These are phyloP conservation scores for Acanthisitta chloris DNA, from an alignment of 2,113 vertebrate genomes.

Conservation along the genomic window DNA sequence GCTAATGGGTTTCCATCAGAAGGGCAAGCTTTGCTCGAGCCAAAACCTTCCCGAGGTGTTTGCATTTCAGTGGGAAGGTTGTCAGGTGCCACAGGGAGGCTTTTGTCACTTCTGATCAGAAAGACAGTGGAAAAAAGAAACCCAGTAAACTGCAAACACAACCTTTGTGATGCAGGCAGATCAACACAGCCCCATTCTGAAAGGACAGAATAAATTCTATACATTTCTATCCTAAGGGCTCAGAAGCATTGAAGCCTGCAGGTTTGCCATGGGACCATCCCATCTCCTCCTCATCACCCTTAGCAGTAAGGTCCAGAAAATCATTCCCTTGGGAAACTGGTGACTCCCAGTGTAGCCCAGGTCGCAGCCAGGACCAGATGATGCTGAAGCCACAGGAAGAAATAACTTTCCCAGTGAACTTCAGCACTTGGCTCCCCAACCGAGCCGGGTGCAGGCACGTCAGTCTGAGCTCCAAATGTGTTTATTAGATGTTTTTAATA, in stretches of 20 bases:
- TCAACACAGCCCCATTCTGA: not conserved
- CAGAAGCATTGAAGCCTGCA: not conserved
- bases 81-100: not conserved
- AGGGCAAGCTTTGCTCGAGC: not conserved
- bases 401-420: fast-evolving
- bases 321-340: not conserved
- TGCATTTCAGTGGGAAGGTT: not conserved
- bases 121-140: not conserved
- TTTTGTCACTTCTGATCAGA: not conserved
- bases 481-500: slow-evolving; percentile 10
- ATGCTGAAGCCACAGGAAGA: not conserved
- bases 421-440: not conserved
- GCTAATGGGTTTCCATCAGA: slow-evolving; percentile 1
- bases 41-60: not conserved
- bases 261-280: not conserved
- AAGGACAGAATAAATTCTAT: not conserved
- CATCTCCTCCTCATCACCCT: not conserved
- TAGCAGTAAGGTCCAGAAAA: not conserved
- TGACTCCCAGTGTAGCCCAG: not conserved
- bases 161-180: not conserved
- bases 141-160: not conserved
- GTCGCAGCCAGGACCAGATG: fast-evolving
- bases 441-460: fast-evolving
- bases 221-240: fast-evolving
- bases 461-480: not conserved